A percentile compares a stretch with the other conserved stretches of the same genome.
These are phyloP conservation scores for Ennomos erosarius DNA, from an alignment of 2,888 invertebrate genomes.

Conservation along the genomic window DNA sequence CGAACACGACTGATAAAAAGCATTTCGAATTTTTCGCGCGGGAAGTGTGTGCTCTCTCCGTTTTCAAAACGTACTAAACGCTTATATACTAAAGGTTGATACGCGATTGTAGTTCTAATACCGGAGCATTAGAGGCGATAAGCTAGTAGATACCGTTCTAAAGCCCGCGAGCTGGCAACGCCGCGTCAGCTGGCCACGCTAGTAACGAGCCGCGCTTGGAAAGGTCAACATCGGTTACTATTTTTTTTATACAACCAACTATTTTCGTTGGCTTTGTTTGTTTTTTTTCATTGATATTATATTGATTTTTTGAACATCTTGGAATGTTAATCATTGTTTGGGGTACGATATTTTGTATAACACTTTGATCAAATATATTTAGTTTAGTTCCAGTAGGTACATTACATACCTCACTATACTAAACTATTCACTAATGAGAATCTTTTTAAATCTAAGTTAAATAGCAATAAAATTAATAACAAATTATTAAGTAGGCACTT, in stretches of 20 bases:
- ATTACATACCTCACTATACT: no score
- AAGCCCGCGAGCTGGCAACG: constrained; percentile 73
- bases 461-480: no score
- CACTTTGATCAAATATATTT: no score
- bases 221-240: constrained; percentile 83
- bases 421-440: no score
- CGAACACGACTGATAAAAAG: constrained; percentile 79
- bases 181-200: constrained; percentile 83
- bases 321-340: constrained; percentile 26
- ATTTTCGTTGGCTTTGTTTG: constrained; percentile 71
- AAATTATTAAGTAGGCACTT: not conserved
- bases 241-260: constrained; percentile 74
- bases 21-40: constrained; percentile 85
- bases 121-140: constrained; percentile 71
- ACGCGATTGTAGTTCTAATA: constrained; percentile 58
- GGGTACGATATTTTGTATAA: constrained; percentile 8
- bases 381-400: no score
- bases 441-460: no score
- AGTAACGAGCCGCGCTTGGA: constrained; percentile 78
- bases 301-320: constrained; percentile 50
- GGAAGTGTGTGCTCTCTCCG: constrained; percentile 69
- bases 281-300: constrained; percentile 61
- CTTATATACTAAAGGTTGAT: constrained; percentile 70
- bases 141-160: constrained; percentile 66
- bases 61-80: constrained; percentile 73